These are phyloP conservation scores for Spodoptera exigua DNA, from an alignment of 2,888 invertebrate genomes.

Conservation along the genomic window DNA sequence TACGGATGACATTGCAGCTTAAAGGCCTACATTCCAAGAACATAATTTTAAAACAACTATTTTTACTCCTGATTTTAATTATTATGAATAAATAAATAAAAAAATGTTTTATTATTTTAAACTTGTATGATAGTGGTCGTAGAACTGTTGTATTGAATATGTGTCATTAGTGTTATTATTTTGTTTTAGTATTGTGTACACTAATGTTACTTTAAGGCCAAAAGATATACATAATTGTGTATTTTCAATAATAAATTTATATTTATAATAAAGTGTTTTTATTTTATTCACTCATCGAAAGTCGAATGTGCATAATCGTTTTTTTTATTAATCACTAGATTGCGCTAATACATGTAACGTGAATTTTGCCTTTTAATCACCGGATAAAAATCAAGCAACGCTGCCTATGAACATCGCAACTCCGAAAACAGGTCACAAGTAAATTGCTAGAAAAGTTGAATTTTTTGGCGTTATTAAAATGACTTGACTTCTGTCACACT, in stretches of 20 bases:
- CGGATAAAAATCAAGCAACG: too few species aligned
- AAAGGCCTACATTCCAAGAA: constrained; percentile 80
- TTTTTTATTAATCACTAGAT: too few species aligned
- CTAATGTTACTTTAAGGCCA: constrained; percentile 87
- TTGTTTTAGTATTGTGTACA: constrained; percentile 82
- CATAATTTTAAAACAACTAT: constrained; percentile 73
- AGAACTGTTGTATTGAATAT: constrained; percentile 84
- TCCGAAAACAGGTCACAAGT: too few species aligned
- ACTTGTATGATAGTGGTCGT: constrained; percentile 77
- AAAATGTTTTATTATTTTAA: constrained; percentile 65
- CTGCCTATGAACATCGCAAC: too few species aligned
- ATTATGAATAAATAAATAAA: constrained; percentile 55
- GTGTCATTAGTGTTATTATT: constrained; percentile 78
- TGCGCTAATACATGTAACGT: too few species aligned
- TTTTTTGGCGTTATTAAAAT: too few species aligned
- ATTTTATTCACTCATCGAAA: too few species aligned
- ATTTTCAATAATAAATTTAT: constrained; percentile 87
- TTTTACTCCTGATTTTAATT: constrained; percentile 64
- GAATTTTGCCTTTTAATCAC: too few species aligned
- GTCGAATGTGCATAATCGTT: too few species aligned
- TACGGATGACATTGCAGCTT: constrained; percentile 82
- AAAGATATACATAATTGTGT: constrained; percentile 88
- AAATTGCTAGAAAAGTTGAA: too few species aligned
- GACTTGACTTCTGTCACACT: too few species aligned
- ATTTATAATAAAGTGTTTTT: constrained; percentile 72